Evolutionary conservation across 2,797 vertebrate genomes (phyloP), one percentile per base, ranked within the genome.

Genomic region (Acipenser transmontanus): DNA sequence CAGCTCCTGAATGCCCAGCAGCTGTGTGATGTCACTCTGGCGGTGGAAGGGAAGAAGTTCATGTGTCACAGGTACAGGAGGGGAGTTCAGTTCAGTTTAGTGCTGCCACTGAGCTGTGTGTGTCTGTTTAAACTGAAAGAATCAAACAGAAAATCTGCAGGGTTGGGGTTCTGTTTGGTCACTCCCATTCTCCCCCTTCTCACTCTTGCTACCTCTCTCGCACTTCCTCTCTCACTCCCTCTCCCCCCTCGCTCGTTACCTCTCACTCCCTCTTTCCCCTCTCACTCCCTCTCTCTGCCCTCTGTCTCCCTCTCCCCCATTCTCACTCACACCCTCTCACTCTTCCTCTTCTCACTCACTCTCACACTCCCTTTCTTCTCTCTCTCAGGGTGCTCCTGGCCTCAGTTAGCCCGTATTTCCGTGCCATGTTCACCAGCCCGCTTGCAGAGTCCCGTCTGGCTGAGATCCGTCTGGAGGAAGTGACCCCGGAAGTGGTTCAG

Each of bases 401-500:
- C 0, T 89, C 92, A 0, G 86, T 92, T 68, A 94, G 92, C 57
- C 91, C 91, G 0, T 94, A 93, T 70, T 94, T 94, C 66, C 84
- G 88, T 12, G 91, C 90, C 64, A 91, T 93, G 90, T 94, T 94
- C 74, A 92, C 90, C 69, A 91, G 87, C 72, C 87, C 88, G 0
- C 80, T 92, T 74, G 90, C 91, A 2, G 91, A 93, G 81, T 91
- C 90, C 8, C 85, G 89, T 50, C 87, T 89, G 17, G 86, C 89
- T 0, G 91, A 93, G 74, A 92, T 94, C 71, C 81, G 87, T 7
- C 71, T 94, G 71, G 85, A 91, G 73, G 92, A 93, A 54, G 90
- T 93, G 66, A 88, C 90, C 0, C 88, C 91, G 1, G 82, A 81
- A 1, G 78, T 91, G 66, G 87, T 94, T 85, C 88, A 93, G 72